Evolutionary conservation across 2,113 vertebrate genomes (phyloP).

Genomic region (Rhinopomastus cyanomelas): DNA sequence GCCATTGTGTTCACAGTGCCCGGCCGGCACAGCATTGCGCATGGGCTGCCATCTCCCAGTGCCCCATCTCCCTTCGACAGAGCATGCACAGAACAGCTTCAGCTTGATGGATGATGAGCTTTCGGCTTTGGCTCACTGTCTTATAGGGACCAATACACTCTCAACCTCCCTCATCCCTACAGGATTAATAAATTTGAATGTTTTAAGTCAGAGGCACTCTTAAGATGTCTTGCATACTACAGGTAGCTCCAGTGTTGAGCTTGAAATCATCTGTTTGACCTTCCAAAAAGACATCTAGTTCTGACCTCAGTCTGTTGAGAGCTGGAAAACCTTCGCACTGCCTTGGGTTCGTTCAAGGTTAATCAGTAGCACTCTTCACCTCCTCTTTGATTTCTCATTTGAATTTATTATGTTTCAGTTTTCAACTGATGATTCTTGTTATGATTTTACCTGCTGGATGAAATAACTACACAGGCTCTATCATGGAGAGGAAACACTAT

Average conservation of each 20-base stretch:
- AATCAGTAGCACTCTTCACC: conserved; percentile 24
- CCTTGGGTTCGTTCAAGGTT: conserved; percentile 28
- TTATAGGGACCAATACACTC: neutral
- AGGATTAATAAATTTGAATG: neutral
- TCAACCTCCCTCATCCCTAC: neutral
- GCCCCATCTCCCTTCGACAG: neutral
- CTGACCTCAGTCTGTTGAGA: neutral
- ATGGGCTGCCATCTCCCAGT: neutral
- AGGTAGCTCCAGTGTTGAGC: neutral
- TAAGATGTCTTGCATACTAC: neutral
- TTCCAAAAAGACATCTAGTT: neutral
- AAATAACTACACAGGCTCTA: neutral
- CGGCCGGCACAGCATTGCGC: neutral
- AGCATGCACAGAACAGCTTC: neutral
- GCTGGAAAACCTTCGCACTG: neutral
- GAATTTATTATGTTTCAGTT: conserved; percentile 48
- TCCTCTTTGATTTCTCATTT: conserved; percentile 35
- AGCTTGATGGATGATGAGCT: neutral
- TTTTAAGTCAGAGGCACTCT: neutral
- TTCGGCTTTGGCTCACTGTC: neutral
- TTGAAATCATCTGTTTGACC: neutral
- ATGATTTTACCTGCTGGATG: conserved; percentile 9
- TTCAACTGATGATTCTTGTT: neutral
- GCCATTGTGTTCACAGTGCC: neutral
- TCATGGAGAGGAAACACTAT: neutral